Conservation (phyloP, 2,888 invertebrate species). For the Acanthoscelides obtectus region DNA sequence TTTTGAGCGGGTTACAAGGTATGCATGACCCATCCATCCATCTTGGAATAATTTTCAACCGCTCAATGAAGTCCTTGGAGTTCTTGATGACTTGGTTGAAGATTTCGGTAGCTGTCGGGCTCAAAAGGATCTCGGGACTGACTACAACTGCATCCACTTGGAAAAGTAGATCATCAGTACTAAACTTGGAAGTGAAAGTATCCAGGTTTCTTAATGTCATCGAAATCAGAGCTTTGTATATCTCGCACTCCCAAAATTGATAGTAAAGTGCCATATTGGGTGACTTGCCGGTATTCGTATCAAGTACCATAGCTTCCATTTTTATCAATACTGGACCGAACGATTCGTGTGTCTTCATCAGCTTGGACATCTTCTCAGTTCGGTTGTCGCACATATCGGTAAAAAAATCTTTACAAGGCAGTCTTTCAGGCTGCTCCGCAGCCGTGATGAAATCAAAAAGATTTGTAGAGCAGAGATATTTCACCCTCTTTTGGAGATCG, state of each 20-base stretch:
- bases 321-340: constrained; percentile 80
- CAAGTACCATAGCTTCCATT: constrained; percentile 77
- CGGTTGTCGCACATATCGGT: constrained; percentile 64
- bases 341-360: constrained; percentile 72
- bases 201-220: constrained; percentile 68
- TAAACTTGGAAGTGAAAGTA: constrained; percentile 55
- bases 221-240: constrained; percentile 64
- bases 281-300: constrained; percentile 71
- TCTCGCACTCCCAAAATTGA: constrained; percentile 74
- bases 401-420: constrained; percentile 60
- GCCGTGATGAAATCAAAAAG: constrained; percentile 49
- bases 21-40: constrained; percentile 85
- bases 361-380: constrained; percentile 60
- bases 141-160: constrained; percentile 73
- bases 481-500: constrained; percentile 57
- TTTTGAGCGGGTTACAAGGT: constrained; percentile 60
- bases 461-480: constrained; percentile 54
- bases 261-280: constrained; percentile 74
- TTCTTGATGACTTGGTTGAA: constrained; percentile 71
- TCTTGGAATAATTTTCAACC: constrained; percentile 70
- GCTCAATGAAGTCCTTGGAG: constrained; percentile 71
- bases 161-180: constrained; percentile 60
- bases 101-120: constrained; percentile 72
- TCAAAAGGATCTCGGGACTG: constrained; percentile 69
- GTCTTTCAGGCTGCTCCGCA: constrained; percentile 25